Percentiles rank a stretch among this genome's conserved stretches.
Conservation (phyloP, 2,113 vertebrate species). For the Campylomormyrus tamandua region DNA sequence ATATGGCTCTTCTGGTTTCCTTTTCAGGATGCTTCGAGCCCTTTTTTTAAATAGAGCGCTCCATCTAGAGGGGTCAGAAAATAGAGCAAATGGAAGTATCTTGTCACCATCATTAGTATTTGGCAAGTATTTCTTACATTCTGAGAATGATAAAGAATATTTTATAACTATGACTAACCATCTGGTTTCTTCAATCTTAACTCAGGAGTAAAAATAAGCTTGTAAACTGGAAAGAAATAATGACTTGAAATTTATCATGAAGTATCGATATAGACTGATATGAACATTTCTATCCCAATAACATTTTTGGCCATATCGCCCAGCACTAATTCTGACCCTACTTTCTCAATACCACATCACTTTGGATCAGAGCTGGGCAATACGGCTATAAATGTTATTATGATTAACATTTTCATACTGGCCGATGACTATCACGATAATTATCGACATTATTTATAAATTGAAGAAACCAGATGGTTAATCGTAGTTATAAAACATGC, state of each 20-base stretch:
- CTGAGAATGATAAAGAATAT: neutral
- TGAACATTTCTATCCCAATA: neutral
- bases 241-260: neutral
- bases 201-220: neutral
- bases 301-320: too few species aligned
- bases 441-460: too few species aligned
- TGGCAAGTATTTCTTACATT: neutral
- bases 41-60: too few species aligned
- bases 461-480: too few species aligned
- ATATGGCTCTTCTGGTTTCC: neutral
- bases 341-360: neutral
- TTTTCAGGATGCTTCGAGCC: neutral
- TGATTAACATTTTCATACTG: too few species aligned
- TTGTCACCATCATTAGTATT: neutral
- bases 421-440: too few species aligned
- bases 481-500: too few species aligned
- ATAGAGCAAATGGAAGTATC: neutral
- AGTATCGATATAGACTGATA: neutral
- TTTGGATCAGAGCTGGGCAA: neutral
- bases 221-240: neutral
- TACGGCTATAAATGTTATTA: too few species aligned
- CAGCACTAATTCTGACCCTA: neutral
- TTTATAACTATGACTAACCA: neutral
- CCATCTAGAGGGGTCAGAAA: neutral
- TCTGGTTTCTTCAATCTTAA: neutral